A percentile compares a stretch with the other conserved stretches of the same genome.
These are phyloP conservation scores for Neomonachus schauinslandi DNA, from an alignment of 2,113 vertebrate genomes.

Conservation along the genomic window DNA sequence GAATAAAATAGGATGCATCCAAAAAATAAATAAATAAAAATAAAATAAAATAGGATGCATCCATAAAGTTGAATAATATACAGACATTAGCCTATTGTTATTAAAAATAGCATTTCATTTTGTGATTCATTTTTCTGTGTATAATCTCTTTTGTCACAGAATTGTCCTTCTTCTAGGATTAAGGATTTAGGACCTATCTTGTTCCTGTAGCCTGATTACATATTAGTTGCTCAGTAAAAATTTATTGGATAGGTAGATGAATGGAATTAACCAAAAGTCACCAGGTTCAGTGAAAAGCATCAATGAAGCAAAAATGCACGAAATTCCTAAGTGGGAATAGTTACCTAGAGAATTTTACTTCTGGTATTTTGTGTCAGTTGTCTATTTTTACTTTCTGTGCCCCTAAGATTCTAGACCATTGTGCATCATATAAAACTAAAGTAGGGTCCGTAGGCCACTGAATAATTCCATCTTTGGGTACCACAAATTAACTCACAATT, in stretches of 20 bases:
- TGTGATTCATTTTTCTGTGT: background rate
- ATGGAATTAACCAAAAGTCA: background rate
- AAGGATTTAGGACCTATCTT: background rate
- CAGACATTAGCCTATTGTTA: background rate
- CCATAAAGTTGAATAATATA: background rate
- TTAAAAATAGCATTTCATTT: background rate
- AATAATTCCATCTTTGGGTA: background rate
- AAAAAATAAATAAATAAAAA: no score
- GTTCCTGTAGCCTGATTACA: background rate
- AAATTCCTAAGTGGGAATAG: background rate
- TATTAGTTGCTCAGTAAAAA: background rate
- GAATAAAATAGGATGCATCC: background rate
- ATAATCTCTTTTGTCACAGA: background rate
- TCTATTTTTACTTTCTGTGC: slow-evolving; percentile 20
- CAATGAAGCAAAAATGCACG: background rate
- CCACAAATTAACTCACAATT: background rate
- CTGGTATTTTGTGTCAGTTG: background rate
- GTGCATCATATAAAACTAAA: background rate
- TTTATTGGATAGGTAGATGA: background rate
- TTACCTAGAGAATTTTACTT: background rate
- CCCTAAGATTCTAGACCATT: background rate
- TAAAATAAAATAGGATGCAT: background rate
- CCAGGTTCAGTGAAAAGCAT: background rate
- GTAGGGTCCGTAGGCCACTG: background rate
- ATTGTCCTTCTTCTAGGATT: background rate